Base-by-base conservation (phyloP, 2,797 vertebrate genomes). In the Malacoctenus gilli region DNA sequence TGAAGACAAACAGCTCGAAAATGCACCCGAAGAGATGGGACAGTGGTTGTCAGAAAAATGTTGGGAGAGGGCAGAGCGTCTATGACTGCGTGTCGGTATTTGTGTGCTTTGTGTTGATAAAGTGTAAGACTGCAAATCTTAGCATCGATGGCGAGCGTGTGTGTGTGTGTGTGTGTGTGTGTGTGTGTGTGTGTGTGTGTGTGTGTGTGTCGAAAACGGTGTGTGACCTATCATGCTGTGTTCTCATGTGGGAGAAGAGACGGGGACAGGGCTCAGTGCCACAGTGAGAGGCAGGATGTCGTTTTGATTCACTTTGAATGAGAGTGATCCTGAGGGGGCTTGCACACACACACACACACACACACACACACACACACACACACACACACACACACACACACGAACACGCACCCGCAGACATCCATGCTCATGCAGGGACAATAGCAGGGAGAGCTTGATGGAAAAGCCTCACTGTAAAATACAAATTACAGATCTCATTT, bases 251-350 rank as follows among this genome's bases (percentile, higher is more conserved):
- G 51, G 52, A 62, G 71, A 53, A 63, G 62, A 59, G 75, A 60
- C 63, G 70, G 55, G 54, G 59, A 65, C 63, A 54, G 68, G 65
- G 68, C 30, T 78, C 68, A 36, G 58, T 39, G 52, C 59, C 56
- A 63, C 67, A 60, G 68, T 57, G 53, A 76, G 72, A 73, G 46
- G 41, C 60, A 60, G 47, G 51, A 70, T 73, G 78, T 82, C 69
- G 63, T 71, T 79, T 74, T 77, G 63, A 75, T 79, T 82, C 51
- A 60, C 22, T 72, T 57, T 58, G 67, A 84, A 75, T 70, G 63
- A 68, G 66, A 62, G 58, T 65, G 77, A 76, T 80, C 57, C 64
- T 35, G 25, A 66, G 60, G 72, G 68, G 41, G 58, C 67, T 54
- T 41, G 14, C 57, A 19, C 8, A 59, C 16, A 13, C 39, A 47